phyloP scores from a whole-genome alignment of 2,888 invertebrate species.

The Brenthis ino region DNA sequence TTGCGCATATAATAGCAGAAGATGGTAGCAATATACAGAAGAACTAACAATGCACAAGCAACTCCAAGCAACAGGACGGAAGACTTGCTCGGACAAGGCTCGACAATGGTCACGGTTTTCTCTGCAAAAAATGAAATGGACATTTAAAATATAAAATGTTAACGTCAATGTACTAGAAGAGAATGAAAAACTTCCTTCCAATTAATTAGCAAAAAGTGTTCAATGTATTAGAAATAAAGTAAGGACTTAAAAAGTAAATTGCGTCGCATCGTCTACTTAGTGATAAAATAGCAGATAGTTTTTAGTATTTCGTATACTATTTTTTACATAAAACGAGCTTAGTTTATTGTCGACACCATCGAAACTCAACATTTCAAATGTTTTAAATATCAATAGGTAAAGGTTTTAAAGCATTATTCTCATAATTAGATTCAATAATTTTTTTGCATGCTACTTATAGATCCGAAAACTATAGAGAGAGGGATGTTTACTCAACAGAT shows the following conservation, averaged over 20 bases:
- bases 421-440: too few species aligned
- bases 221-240: slow-evolving; percentile 2
- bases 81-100: slow-evolving; percentile 95
- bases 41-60: slow-evolving; percentile 93
- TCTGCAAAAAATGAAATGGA: slow-evolving; percentile 79
- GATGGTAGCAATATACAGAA: slow-evolving; percentile 94
- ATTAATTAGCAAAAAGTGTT: slow-evolving; percentile 12
- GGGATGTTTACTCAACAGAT: too few species aligned
- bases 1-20: slow-evolving; percentile 97
- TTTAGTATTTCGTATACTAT: too few species aligned
- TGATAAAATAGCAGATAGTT: too few species aligned
- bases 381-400: too few species aligned
- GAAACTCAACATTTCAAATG: too few species aligned
- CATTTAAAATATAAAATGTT: background rate
- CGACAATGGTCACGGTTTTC: slow-evolving; percentile 94
- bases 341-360: too few species aligned
- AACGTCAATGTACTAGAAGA: slow-evolving; percentile 9
- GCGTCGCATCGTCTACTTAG: background rate
- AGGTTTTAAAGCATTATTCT: too few species aligned
- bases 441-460: too few species aligned
- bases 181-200: slow-evolving; percentile 16
- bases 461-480: too few species aligned
- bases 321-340: too few species aligned
- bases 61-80: slow-evolving; percentile 95
- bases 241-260: slow-evolving; percentile 16